Conservation (phyloP, 2,797 vertebrate genomes). For the Rallus crepitans region DNA sequence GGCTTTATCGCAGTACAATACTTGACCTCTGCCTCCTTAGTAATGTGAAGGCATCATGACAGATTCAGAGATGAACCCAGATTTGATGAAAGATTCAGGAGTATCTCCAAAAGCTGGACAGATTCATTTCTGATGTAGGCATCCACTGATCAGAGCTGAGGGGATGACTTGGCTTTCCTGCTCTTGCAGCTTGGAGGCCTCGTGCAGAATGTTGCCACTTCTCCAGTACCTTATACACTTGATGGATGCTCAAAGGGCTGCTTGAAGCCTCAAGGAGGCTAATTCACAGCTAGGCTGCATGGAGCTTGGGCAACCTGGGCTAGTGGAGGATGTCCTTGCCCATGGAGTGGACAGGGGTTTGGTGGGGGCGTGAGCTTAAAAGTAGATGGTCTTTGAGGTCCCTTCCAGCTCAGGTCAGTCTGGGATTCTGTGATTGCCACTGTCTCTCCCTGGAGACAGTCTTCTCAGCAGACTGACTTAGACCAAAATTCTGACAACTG, state of each 20-base stretch:
- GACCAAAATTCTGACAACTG: not conserved
- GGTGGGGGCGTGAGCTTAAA: no score
- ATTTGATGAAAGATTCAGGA: not conserved
- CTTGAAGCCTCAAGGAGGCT: not conserved
- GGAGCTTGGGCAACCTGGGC: no score
- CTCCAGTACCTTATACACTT: accelerated
- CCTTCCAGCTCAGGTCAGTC: no score
- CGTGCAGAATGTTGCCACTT: not conserved
- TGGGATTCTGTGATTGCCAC: not conserved
- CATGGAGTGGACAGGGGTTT: no score
- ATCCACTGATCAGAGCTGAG: not conserved
- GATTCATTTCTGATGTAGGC: not conserved
- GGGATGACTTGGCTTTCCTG: not conserved
- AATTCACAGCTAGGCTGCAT: no score
- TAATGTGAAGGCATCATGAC: accelerated
- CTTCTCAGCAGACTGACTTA: not conserved
- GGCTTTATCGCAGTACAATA: not conserved
- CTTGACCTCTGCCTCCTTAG: not conserved
- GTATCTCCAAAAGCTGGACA: not conserved
- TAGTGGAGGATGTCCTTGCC: no score
- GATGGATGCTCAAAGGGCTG: not conserved
- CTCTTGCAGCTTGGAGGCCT: not conserved
- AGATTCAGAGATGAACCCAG: not conserved
- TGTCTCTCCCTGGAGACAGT: not conserved
- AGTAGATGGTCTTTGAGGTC: no score